Conservation (phyloP, 1,140 invertebrate species). For the Platorchestia sp. region DNA sequence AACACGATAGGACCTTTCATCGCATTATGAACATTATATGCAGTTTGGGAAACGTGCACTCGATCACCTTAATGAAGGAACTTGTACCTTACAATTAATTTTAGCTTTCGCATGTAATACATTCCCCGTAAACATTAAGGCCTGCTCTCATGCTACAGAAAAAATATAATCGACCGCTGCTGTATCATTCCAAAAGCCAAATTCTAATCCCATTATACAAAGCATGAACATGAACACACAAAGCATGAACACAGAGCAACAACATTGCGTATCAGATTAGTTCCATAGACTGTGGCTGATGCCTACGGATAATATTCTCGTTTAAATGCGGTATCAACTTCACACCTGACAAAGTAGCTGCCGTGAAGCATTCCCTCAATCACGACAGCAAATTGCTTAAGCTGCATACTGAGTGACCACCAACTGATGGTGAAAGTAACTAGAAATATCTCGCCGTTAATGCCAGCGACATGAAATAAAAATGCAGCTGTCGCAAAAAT, state of each 20-base stretch:
- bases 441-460: neutral
- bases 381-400: neutral
- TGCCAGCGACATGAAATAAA: neutral
- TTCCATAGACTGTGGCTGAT: neutral
- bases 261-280: neutral
- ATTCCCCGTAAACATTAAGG: no score
- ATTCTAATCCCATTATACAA: neutral
- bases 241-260: neutral
- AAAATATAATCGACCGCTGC: neutral
- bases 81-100: no score
- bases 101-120: no score
- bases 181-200: neutral
- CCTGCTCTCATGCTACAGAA: neutral
- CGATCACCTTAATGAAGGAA: no score
- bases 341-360: neutral
- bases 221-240: neutral
- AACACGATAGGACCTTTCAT: no score
- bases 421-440: neutral
- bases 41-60: no score
- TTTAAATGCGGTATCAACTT: neutral
- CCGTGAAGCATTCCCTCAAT: neutral
- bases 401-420: neutral
- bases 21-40: no score
- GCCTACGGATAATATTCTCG: neutral
- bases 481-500: neutral